phyloP scores from a whole-genome alignment of 2,888 invertebrate genomes.

The Cordilura impudica region DNA sequence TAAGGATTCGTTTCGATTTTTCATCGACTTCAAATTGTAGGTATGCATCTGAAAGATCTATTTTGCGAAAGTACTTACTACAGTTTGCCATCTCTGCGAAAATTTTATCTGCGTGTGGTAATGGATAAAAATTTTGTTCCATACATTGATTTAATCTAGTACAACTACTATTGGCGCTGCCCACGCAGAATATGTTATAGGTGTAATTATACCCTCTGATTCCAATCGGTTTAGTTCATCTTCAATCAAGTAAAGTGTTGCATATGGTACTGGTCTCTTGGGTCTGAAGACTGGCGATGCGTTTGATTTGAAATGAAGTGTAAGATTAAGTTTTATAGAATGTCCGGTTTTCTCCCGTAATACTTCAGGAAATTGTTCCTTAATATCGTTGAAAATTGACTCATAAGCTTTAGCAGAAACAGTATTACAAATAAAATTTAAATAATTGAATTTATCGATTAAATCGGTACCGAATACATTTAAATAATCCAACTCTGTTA shows the following conservation, averaged over 20 bases:
- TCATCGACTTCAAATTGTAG: background rate
- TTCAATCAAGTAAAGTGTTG: background rate
- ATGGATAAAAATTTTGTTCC: conserved; percentile 19
- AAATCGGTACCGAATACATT: conserved; percentile 7
- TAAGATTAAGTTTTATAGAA: conserved; percentile 24
- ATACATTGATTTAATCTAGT: conserved; percentile 20
- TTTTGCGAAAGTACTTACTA: conserved; percentile 1
- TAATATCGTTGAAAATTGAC: background rate
- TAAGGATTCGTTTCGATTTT: background rate
- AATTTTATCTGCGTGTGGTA: conserved; percentile 41
- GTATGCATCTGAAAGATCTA: conserved; percentile 14
- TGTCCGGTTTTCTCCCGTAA: conserved; percentile 2
- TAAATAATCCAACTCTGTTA: background rate
- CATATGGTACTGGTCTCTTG: conserved; percentile 23
- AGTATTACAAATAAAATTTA: background rate
- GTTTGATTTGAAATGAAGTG: conserved; percentile 7
- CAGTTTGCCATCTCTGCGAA: conserved; percentile 26
- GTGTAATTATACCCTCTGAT: background rate
- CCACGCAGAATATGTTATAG: conserved; percentile 9
- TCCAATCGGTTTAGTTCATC: conserved; percentile 12
- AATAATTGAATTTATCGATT: background rate
- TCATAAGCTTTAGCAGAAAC: background rate
- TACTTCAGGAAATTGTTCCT: background rate
- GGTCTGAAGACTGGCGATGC: no score
- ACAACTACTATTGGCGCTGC: conserved; percentile 4